These are phyloP conservation scores for Luscinia luscinia DNA, from an alignment of 2,797 vertebrate species.

Conservation along the genomic window DNA sequence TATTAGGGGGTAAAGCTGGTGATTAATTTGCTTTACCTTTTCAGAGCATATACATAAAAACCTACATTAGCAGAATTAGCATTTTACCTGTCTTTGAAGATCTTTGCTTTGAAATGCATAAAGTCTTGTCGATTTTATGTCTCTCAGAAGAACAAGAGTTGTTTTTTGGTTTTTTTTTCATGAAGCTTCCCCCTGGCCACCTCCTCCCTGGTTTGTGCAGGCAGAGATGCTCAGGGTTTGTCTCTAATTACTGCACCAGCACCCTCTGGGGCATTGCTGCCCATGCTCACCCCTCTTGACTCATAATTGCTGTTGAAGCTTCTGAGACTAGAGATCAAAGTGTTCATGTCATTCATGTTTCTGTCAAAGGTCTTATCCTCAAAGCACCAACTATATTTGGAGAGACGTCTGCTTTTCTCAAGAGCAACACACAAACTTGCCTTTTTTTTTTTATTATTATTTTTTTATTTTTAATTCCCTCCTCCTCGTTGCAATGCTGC, in stretches of 20 bases:
- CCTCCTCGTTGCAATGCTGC: fast-evolving
- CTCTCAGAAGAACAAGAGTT: slow-evolving; percentile 36
- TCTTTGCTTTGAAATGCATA: slow-evolving; percentile 65
- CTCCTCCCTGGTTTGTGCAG: neutral
- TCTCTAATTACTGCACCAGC: slow-evolving; percentile 62
- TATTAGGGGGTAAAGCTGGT: slow-evolving; percentile 66
- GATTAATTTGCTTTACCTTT: slow-evolving; percentile 74
- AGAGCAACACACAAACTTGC: slow-evolving; percentile 27
- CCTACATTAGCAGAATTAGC: slow-evolving; percentile 73
- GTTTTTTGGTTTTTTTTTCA: neutral
- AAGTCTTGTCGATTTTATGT: slow-evolving; percentile 33
- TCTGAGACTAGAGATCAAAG: slow-evolving; percentile 71
- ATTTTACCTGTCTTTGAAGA: slow-evolving; percentile 74
- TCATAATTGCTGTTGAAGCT: slow-evolving; percentile 68
- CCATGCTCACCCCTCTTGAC: slow-evolving; percentile 68
- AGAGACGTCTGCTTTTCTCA: slow-evolving; percentile 29
- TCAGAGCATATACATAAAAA: slow-evolving; percentile 73
- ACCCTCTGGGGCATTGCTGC: slow-evolving; percentile 58
- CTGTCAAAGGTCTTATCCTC: slow-evolving; percentile 66
- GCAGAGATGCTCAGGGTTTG: slow-evolving; percentile 23
- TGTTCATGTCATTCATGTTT: slow-evolving; percentile 56
- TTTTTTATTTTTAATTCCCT: fast-evolving
- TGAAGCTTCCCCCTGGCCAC: neutral
- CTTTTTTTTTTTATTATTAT: neutral
- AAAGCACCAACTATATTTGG: slow-evolving; percentile 44